Evolutionary conservation across 2,888 invertebrate species (phyloP).

Genomic region (Octodonta nipae): DNA sequence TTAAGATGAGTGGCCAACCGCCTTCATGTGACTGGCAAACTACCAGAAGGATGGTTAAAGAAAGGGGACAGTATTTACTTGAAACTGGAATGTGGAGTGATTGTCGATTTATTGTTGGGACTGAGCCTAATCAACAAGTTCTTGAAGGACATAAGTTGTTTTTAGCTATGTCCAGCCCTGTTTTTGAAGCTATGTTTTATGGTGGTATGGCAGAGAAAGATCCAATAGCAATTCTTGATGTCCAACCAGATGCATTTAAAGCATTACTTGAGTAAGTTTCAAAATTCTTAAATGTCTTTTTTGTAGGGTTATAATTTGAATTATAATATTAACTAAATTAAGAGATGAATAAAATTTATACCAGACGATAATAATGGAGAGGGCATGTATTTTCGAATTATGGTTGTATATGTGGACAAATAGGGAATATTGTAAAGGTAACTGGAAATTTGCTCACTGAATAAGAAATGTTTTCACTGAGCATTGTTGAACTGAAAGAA

Average conservation of each 20-base stretch:
- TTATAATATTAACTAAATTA: too few species aligned
- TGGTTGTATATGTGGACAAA: too few species aligned
- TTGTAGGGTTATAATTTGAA: too few species aligned
- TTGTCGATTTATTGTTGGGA: conserved; percentile 69
- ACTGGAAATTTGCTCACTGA: too few species aligned
- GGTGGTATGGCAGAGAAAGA: conserved; percentile 68
- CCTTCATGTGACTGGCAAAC: conserved; percentile 63
- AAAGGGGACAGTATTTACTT: conserved; percentile 60
- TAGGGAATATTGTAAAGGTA: too few species aligned
- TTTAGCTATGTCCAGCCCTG: conserved; percentile 75
- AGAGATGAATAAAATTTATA: too few species aligned
- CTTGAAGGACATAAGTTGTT: conserved; percentile 67
- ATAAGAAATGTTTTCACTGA: too few species aligned
- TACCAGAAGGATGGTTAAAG: conserved; percentile 53
- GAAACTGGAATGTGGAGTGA: conserved; percentile 73
- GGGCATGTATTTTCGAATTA: too few species aligned
- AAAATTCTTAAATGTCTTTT: not conserved
- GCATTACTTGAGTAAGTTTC: conserved; percentile 57
- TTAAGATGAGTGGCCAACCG: too few species aligned
- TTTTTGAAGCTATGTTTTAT: conserved; percentile 79
- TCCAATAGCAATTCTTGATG: conserved; percentile 68
- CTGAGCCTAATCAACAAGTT: conserved; percentile 59
- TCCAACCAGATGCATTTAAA: conserved; percentile 75
- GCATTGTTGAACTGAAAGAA: too few species aligned
- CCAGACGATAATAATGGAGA: too few species aligned